Conservation (phyloP, 2,888 invertebrate species). For the Melieria omissa region DNA sequence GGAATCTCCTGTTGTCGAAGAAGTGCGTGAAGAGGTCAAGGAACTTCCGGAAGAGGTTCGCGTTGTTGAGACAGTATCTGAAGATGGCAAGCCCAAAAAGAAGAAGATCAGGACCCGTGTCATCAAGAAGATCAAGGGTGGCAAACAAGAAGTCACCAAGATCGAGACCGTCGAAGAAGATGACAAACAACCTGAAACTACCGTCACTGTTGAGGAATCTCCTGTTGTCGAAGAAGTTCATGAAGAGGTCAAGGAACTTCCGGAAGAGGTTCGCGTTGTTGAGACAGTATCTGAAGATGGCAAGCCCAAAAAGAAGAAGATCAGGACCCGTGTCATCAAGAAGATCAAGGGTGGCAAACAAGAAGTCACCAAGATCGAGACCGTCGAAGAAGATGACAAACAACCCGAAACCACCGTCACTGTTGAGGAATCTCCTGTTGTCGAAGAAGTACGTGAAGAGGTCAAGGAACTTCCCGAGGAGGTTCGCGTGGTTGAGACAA, state of each 20-base stretch:
- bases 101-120: slow-evolving; percentile 23
- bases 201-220: slow-evolving; percentile 21
- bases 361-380: slow-evolving; percentile 28
- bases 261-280: slow-evolving; percentile 18
- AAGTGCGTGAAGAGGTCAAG: slow-evolving; percentile 1
- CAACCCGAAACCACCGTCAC: slow-evolving; percentile 25
- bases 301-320: slow-evolving; percentile 26
- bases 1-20: slow-evolving; percentile 10
- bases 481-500: slow-evolving; percentile 16
- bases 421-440: slow-evolving; percentile 15
- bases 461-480: slow-evolving; percentile 18
- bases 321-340: slow-evolving; percentile 22
- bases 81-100: slow-evolving; percentile 26
- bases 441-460: slow-evolving; percentile 14
- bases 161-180: slow-evolving; percentile 25
- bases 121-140: slow-evolving; percentile 27
- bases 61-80: slow-evolving; percentile 19
- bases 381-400: slow-evolving; percentile 29
- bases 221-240: slow-evolving; percentile 14
- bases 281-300: slow-evolving; percentile 23
- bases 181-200: slow-evolving; percentile 26
- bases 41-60: slow-evolving; percentile 23
- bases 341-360: slow-evolving; percentile 26
- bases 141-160: slow-evolving; percentile 26
- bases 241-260: slow-evolving; percentile 12